Evolutionary conservation across 2,888 invertebrate species (phyloP).

Genomic region (Melitaea athalia): DNA sequence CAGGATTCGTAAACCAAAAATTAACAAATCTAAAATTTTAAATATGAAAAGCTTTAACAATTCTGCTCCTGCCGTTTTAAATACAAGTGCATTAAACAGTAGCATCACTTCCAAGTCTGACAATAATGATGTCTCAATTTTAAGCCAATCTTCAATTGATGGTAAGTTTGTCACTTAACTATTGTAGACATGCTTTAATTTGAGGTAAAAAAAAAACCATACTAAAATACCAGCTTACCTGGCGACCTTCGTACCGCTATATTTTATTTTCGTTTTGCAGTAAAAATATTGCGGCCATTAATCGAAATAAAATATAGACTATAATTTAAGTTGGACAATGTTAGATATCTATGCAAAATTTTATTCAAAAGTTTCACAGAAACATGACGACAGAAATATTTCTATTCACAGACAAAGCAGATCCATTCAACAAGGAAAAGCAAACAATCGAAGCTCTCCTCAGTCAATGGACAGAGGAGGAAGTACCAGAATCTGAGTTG

Average conservation of each 20-base stretch:
- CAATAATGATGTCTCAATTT: conserved; percentile 43
- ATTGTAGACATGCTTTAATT: background rate
- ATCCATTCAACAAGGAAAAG: conserved; percentile 69
- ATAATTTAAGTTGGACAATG: too few species aligned
- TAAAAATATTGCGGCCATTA: too few species aligned
- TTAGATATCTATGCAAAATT: too few species aligned
- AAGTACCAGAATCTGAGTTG: conserved; percentile 63
- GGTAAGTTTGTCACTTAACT: conserved; percentile 53
- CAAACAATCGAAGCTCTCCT: conserved; percentile 72
- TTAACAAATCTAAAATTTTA: conserved; percentile 58
- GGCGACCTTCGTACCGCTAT: too few species aligned
- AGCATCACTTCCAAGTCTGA: conserved; percentile 42
- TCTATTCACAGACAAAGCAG: conserved; percentile 60
- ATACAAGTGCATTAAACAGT: conserved; percentile 42
- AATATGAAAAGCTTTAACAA: conserved; percentile 43
- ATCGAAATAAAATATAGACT: too few species aligned
- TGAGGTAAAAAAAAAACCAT: too few species aligned
- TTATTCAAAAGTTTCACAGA: too few species aligned
- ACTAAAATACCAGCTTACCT: background rate
- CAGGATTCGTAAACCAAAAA: conserved; percentile 84
- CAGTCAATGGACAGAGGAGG: conserved; percentile 78
- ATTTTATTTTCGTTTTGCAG: too few species aligned
- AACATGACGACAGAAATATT: conserved; percentile 13
- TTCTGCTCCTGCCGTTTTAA: conserved; percentile 39
- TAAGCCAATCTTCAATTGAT: conserved; percentile 58